Conservation (phyloP, 2,113 vertebrate species). For the Grammomys dolichurus region DNA sequence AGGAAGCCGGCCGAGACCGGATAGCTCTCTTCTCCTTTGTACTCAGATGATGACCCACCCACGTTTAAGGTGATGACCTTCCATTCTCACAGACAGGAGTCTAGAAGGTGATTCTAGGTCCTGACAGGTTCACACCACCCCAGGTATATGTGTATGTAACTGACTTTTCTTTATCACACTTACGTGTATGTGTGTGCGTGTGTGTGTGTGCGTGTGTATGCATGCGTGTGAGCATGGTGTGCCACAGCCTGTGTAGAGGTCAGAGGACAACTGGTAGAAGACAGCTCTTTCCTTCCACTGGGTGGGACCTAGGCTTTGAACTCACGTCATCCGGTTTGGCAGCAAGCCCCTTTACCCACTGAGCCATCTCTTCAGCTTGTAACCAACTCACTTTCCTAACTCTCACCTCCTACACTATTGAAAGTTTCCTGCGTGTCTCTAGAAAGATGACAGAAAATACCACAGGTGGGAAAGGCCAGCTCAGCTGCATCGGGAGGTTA, state of each 20-base stretch:
- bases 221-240: neutral
- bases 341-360: neutral
- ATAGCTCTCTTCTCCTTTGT: neutral
- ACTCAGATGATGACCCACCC: no score
- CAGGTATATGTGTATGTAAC: neutral
- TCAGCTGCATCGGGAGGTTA: slow-evolving; percentile 10
- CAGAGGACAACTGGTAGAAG: neutral
- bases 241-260: neutral
- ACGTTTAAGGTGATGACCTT: neutral
- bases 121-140: neutral
- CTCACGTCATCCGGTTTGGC: neutral
- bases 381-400: neutral
- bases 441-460: slow-evolving; percentile 37
- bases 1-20: neutral
- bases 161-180: neutral
- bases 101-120: neutral
- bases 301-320: neutral
- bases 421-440: neutral
- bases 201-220: neutral
- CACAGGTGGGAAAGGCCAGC: neutral
- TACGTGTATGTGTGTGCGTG: neutral
- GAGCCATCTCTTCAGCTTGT: neutral
- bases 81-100: neutral
- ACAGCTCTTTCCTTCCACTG: neutral
- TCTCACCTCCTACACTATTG: neutral